Base-by-base conservation (phyloP, 2,888 invertebrate species). In the Neoascia interrupta region DNA sequence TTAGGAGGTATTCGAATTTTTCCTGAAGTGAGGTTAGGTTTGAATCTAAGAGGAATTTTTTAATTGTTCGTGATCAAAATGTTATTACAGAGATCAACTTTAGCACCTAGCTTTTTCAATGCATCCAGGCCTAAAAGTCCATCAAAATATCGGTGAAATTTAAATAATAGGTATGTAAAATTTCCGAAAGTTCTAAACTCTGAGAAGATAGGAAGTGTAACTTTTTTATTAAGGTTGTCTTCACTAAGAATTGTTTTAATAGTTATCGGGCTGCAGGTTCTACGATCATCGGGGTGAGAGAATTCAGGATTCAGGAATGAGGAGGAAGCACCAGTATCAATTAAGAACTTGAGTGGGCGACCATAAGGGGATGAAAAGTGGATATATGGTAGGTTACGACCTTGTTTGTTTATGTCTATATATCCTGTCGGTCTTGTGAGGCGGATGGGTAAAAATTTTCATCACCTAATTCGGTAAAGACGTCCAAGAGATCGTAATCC, bases 111-210 rank as follows among this genome's bases (percentile, higher is more conserved):
- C 39, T 54, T n/a, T 1, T 26, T 8, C 2, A 39, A 18, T 13
- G 16, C 18, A 15, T 54, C 23, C 11, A 39, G 10, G 2, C 54
- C 54, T 37, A 37, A 10, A 1, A 54, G 26, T 13, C 39, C 54
- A 16, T 54, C 54, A 15, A 54, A 54, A 16, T 54, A 39, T 39
- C 16, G 10, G 10, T 37, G 41, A n/a, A 56, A 56, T 53, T 53
- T 36, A 19, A 56, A 56, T 10, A 41, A 13, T 8, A 56, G 23
- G 15, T 5, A n/a, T 11, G 11, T 15, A 8, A 31, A 31, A n/a
- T 39, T n/a, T 11, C 41, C 41, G 18, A 16, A 16, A 28, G 39
- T n/a, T 5, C 21, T 16, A 15, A 36, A 51, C 21, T 51, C 51
- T 31, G 1, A 5, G 36, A 36, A 36, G 1, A 18, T 21, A 5